Evolutionary conservation across 2,113 vertebrate genomes (phyloP), one percentile per base, ranked within the genome.

Genomic region (Apodemus speciosus): DNA sequence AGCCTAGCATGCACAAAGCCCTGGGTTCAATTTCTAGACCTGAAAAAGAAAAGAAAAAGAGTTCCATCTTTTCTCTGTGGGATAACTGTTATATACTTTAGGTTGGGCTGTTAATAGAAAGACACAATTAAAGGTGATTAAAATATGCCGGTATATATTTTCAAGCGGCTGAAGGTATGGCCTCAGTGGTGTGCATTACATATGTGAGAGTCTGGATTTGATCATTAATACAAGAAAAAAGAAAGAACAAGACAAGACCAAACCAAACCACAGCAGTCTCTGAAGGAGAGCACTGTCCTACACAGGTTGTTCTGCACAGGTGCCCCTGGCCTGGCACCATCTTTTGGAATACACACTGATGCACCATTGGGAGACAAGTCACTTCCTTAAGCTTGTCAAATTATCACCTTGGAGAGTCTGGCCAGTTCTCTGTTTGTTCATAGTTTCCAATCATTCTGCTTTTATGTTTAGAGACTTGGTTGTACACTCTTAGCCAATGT

Each of bases 391-490:
- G 73, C 76, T 9, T 96, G 89, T 79, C 93, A 85, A 95, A 91
- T 95, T 85, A 85, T 72, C 89, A 90, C 85, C 49, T 89, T 49
- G 89, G 80, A 95, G 95, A 85, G 73, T 87, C 93, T 58, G 83
- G 91, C 68, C 83, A 89, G 88, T 94, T 94, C 95, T 72, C 69
- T n/a, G 91, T 53, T 84, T 25, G n/a, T 76, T 91, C 83, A 95
- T 80, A 95, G 94, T 96, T 97, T 96, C 90, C 88, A 93, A 46
- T 93, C 60, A 77, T 87, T 96, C 93, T 93, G 88, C 76, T 80
- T 84, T 94, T 51, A 49, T 91, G 66, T 86, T 95, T 91, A 88
- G 62, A 95, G 86, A 95, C 66, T 73, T 86, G 40, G 40, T 60
- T 53, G 58, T 88, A 93, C 40, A 90, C 25, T 91, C 92, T 93